A percentile compares a stretch with the other conserved stretches of the same genome.
phyloP scores from a whole-genome alignment of 1,140 invertebrate species.

The Drosophila kepulauana region DNA sequence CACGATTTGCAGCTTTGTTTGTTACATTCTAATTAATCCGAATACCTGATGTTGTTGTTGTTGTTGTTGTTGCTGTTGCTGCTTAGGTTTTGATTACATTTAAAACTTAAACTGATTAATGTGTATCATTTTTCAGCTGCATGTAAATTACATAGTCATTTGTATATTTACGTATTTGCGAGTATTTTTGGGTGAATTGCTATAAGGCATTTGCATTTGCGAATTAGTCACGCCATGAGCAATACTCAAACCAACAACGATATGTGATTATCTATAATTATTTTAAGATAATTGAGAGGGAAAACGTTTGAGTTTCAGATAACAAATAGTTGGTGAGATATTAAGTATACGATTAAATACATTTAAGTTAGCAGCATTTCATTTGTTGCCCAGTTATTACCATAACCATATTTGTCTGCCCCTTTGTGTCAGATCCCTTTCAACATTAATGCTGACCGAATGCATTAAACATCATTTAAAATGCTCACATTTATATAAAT shows the following conservation, averaged over 20 bases:
- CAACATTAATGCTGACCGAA: conserved; percentile 18
- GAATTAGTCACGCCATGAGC: conserved; percentile 16
- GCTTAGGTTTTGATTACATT: conserved; percentile 60
- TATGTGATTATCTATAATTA: conserved; percentile 20
- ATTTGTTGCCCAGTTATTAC: neutral
- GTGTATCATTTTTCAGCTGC: conserved; percentile 50
- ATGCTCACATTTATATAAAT: conserved; percentile 57
- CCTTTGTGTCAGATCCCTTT: conserved; percentile 13
- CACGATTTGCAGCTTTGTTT: conserved; percentile 25
- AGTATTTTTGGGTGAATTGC: conserved; percentile 20
- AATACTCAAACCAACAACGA: neutral
- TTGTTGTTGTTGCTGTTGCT: neutral
- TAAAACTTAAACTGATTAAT: conserved; percentile 56
- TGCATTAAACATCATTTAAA: conserved; percentile 43
- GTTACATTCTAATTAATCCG: conserved; percentile 62
- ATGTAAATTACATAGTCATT: conserved; percentile 22
- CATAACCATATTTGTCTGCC: neutral
- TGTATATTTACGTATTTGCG: neutral
- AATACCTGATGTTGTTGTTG: conserved; percentile 27
- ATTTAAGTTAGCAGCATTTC: neutral
- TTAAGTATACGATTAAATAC: neutral
- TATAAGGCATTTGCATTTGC: conserved; percentile 23
- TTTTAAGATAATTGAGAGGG: conserved; percentile 10
- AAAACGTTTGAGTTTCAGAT: neutral
- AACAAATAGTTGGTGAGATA: neutral